Evolutionary conservation across 2,888 invertebrate genomes (phyloP).

Genomic region (Xylota segnis): DNA sequence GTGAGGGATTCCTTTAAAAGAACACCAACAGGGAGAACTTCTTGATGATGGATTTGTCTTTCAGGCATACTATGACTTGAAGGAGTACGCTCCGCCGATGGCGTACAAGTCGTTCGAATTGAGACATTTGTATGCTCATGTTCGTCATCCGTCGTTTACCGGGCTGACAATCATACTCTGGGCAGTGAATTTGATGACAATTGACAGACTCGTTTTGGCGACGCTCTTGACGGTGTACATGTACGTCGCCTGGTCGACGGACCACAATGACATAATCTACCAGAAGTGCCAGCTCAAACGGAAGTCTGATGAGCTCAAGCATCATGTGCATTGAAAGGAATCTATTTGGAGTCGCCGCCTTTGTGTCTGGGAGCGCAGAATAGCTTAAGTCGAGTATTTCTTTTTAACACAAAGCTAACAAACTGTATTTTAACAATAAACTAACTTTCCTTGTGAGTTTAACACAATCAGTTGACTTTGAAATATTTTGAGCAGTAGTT

Average conservation of each 20-base stretch:
- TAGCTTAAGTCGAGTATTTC: slow-evolving; percentile 1
- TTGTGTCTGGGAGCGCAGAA: neutral
- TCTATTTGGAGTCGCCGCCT: neutral
- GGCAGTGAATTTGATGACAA: slow-evolving; percentile 87
- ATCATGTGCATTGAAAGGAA: slow-evolving; percentile 20
- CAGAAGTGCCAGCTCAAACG: slow-evolving; percentile 85
- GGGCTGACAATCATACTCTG: slow-evolving; percentile 87
- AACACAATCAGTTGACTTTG: neutral
- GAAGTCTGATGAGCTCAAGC: slow-evolving; percentile 85
- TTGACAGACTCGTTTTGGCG: slow-evolving; percentile 86
- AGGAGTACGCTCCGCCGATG: slow-evolving; percentile 85
- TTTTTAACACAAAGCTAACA: neutral
- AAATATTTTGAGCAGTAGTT: neutral
- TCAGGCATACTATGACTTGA: slow-evolving; percentile 86
- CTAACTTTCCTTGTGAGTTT: neutral
- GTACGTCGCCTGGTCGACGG: slow-evolving; percentile 87
- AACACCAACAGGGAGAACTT: neutral
- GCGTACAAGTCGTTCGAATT: slow-evolving; percentile 86
- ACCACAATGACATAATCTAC: slow-evolving; percentile 86
- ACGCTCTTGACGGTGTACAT: slow-evolving; percentile 86
- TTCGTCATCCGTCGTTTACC: slow-evolving; percentile 88
- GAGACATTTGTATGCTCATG: slow-evolving; percentile 85
- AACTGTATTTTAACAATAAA: slow-evolving; percentile 6
- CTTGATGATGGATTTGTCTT: slow-evolving; percentile 19
- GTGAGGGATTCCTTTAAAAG: slow-evolving; percentile 78